Evolutionary conservation across 2,797 vertebrate species (phyloP), one percentile per base, ranked within the genome.

Genomic region (Mastacembelus armatus): DNA sequence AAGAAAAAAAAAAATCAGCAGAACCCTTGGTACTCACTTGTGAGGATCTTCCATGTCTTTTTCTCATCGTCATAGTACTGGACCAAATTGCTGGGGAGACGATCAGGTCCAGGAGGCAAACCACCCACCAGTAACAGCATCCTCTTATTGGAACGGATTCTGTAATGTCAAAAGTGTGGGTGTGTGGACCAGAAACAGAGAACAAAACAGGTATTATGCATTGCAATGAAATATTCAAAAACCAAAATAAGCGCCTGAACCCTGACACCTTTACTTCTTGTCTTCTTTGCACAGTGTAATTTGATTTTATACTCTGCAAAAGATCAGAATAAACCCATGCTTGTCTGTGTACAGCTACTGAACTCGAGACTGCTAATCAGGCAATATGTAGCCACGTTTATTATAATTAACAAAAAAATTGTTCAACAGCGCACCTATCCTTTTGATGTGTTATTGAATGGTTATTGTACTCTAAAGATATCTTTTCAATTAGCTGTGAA

Each of bases 11-110:
- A 27, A 43, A 10, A 12, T 47, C 52, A 70, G 70, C 68, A 60
- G 39, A 66, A 78, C 56, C 48, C 78, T 69, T 72, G 62, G 59
- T 72, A 96, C 98, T 97, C 94, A 99, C 98, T 98, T 93, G 98
- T 99, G 90, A 99, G 96, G 91, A 99, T 99, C 95, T 99, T 99
- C 98, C 98, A 99, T 1, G 98, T 99, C 94, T 99, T 99, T 95
- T 99, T 99, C 89, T 99, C 97, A 49, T 99, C 97, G 38, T 99
- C 97, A 33, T 99, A 99, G 93, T 98, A 99, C 88, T 99, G 98
- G 92, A 99, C 98, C 93, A 99, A 94, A 94, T 99, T 99, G 93
- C 98, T 99, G 87, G 98, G 98, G 78, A 99, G 96, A 77, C 98
- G 96, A 93, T 99, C 98, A 19, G 98, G 98, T 93, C 98, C 98